A percentile compares a stretch with the other conserved stretches of the same genome.
Evolutionary conservation across 1,140 invertebrate species (phyloP).

Genomic region (Drosophila pallidifrons): DNA sequence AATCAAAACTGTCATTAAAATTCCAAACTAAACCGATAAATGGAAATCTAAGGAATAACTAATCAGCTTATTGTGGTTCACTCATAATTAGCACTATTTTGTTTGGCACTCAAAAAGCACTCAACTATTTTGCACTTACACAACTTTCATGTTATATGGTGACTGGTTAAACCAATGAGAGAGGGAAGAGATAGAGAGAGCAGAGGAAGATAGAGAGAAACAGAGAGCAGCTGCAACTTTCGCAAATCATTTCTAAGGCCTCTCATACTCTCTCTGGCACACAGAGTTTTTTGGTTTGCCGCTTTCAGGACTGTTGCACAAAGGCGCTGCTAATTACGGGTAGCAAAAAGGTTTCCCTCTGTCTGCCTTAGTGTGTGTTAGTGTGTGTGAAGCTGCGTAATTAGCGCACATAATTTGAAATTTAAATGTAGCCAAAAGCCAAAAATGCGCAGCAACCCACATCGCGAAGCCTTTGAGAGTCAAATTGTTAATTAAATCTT

Average conservation of each 20-base stretch:
- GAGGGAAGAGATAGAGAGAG: no score
- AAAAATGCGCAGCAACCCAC: conserved; percentile 46
- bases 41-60: not conserved
- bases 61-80: conserved; percentile 2
- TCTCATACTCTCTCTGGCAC: conserved; percentile 4
- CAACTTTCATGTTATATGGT: conserved; percentile 7
- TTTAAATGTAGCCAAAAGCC: conserved; percentile 80
- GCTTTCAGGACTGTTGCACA: conserved; percentile 42
- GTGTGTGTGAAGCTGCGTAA: conserved; percentile 58
- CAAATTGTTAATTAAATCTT: conserved; percentile 82
- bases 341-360: conserved; percentile 62
- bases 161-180: not conserved
- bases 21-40: not conserved
- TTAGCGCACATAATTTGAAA: conserved; percentile 83
- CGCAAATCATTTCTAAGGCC: conserved; percentile 32
- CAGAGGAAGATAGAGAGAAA: no score
- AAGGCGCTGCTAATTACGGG: conserved; percentile 74
- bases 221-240: not conserved
- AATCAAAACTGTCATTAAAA: not conserved
- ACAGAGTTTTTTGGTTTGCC: not conserved
- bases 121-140: conserved; percentile 14
- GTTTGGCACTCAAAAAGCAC: conserved; percentile 20
- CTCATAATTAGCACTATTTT: conserved; percentile 3
- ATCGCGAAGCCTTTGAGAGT: conserved; percentile 74
- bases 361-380: not conserved